These are phyloP conservation scores for Aspidiotus rigidus DNA, from an alignment of 2,888 invertebrate genomes.

Conservation along the genomic window DNA sequence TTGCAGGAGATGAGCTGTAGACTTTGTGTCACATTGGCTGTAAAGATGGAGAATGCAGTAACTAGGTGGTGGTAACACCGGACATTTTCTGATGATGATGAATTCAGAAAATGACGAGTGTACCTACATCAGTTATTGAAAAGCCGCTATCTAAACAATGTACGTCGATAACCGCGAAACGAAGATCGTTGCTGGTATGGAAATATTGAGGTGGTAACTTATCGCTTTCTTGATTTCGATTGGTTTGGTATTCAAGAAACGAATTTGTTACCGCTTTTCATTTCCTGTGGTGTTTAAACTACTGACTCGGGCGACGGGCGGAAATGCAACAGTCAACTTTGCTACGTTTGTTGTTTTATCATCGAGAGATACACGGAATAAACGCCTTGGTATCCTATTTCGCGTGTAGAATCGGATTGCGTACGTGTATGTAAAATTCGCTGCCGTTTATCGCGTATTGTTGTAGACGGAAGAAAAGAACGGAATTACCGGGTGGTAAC, in stretches of 20 bases:
- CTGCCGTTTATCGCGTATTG: too few species aligned
- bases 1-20: too few species aligned
- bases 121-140: constrained; percentile 24
- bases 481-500: constrained; percentile 31
- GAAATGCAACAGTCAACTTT: too few species aligned
- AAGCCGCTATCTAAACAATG: not conserved
- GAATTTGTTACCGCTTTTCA: constrained; percentile 29
- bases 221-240: constrained; percentile 31
- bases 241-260: constrained; percentile 25
- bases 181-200: not conserved
- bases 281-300: constrained; percentile 13
- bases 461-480: not conserved
- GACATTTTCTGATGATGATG: constrained; percentile 26
- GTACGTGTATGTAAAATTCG: not conserved
- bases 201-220: constrained; percentile 31
- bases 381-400: constrained; percentile 6
- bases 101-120: constrained; percentile 27
- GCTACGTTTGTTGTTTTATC: too few species aligned
- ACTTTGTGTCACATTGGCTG: too few species aligned
- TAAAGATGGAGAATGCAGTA: not conserved
- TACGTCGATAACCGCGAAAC: not conserved
- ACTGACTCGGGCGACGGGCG: too few species aligned
- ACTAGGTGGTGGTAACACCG: constrained; percentile 28
- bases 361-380: not conserved
- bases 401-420: constrained; percentile 14